A percentile compares a stretch with the other conserved stretches of the same genome.
Evolutionary conservation across 2,113 vertebrate genomes (phyloP).

Genomic region (Poeciliopsis turrubarensis): DNA sequence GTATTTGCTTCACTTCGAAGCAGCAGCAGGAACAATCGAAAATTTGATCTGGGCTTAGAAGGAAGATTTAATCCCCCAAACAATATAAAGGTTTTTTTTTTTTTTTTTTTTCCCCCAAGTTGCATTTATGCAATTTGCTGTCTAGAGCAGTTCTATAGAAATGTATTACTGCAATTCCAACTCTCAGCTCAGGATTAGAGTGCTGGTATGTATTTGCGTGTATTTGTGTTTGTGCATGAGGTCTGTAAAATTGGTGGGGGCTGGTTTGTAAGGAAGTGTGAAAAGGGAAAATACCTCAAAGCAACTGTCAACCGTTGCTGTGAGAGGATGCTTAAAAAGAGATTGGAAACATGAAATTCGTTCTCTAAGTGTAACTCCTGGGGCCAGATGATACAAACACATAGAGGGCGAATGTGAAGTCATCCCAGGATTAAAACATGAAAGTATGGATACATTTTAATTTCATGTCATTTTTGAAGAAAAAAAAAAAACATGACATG

Average conservation of each 20-base stretch:
- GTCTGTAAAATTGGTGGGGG: conserved; percentile 41
- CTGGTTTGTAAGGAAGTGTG: conserved; percentile 51
- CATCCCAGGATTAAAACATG: conserved; percentile 27
- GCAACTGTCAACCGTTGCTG: conserved; percentile 60
- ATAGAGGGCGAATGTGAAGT: conserved; percentile 16
- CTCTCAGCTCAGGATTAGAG: conserved; percentile 69
- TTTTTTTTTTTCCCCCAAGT: conserved; percentile 55
- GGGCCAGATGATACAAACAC: conserved; percentile 30
- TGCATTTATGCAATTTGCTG: conserved; percentile 79
- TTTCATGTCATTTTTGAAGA: conserved; percentile 7
- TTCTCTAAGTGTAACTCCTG: conserved; percentile 34
- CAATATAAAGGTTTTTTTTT: conserved; percentile 75
- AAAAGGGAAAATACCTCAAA: conserved; percentile 70
- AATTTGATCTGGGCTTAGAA: conserved; percentile 80
- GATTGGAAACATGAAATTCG: conserved; percentile 54
- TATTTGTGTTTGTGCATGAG: conserved; percentile 46
- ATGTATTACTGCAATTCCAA: conserved; percentile 71
- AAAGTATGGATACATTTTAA: conserved; percentile 8
- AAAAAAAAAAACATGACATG: neutral
- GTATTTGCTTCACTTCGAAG: conserved; percentile 66
- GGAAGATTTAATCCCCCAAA: conserved; percentile 77
- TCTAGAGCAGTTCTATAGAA: conserved; percentile 78
- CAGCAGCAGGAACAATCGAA: conserved; percentile 74
- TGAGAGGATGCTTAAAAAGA: conserved; percentile 52
- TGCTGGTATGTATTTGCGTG: conserved; percentile 52